Evolutionary conservation across 2,888 invertebrate genomes (phyloP).

Genomic region (Cerastoderma edule): DNA sequence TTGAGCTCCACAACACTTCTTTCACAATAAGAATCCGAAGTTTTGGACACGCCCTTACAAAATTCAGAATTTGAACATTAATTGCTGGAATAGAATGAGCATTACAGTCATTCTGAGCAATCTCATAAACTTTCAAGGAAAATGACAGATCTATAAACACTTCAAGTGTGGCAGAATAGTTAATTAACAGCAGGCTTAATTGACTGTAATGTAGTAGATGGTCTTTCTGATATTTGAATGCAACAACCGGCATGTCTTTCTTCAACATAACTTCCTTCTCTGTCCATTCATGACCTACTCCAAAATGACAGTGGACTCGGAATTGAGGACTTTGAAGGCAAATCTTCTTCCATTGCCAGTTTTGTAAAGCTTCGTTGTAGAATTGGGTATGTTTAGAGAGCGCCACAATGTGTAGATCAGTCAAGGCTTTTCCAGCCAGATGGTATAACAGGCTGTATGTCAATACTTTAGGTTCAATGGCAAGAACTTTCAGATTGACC

Average conservation of each 20-base stretch:
- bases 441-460: slow-evolving; percentile 62
- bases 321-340: slow-evolving; percentile 48
- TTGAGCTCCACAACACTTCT: slow-evolving; percentile 58
- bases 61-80: slow-evolving; percentile 48
- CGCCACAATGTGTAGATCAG: slow-evolving; percentile 57
- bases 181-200: slow-evolving; percentile 36
- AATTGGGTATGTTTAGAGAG: slow-evolving; percentile 53
- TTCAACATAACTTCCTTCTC: slow-evolving; percentile 63
- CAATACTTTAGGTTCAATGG: slow-evolving; percentile 59
- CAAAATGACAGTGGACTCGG: slow-evolving; percentile 59
- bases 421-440: slow-evolving; percentile 56
- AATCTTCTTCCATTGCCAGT: slow-evolving; percentile 63
- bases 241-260: slow-evolving; percentile 57
- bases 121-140: slow-evolving; percentile 39
- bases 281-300: slow-evolving; percentile 59
- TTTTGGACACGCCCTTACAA: slow-evolving; percentile 55
- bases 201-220: slow-evolving; percentile 47
- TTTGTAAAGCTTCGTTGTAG: slow-evolving; percentile 60
- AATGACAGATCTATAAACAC: slow-evolving; percentile 61
- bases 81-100: slow-evolving; percentile 20
- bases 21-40: slow-evolving; percentile 58
- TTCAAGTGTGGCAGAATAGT: slow-evolving; percentile 54
- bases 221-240: slow-evolving; percentile 54
- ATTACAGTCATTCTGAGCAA: slow-evolving; percentile 21
- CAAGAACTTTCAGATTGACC: slow-evolving; percentile 60